A percentile compares a stretch with the other conserved stretches of the same genome.
phyloP scores from a whole-genome alignment of 2,888 invertebrate species.

The Mallateleia sp. region DNA sequence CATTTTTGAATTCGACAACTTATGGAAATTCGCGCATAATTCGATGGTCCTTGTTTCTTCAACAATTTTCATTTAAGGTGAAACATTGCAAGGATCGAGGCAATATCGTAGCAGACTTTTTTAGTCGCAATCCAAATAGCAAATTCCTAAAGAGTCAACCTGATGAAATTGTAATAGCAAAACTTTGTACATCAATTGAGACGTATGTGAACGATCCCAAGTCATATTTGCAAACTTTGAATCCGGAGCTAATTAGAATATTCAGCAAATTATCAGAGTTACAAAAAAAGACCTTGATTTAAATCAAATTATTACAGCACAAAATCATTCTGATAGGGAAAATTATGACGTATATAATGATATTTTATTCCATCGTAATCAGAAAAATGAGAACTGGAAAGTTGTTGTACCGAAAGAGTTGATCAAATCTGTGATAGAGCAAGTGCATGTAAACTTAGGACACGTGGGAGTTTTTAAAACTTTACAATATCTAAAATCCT shows the following conservation, averaged over 20 bases:
- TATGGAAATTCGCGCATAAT: neutral
- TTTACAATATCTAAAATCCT: neutral
- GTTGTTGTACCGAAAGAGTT: slow-evolving; percentile 19
- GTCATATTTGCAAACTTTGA: no score
- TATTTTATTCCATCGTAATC: no score
- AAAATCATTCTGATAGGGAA: no score
- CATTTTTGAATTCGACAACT: neutral
- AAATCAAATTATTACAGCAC: no score
- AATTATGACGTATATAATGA: no score
- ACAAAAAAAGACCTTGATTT: no score
- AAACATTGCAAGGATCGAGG: slow-evolving; percentile 13
- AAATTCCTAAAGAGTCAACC: neutral
- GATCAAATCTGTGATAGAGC: neutral
- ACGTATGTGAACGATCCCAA: no score
- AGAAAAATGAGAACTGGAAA: neutral
- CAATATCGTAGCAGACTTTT: slow-evolving; percentile 21
- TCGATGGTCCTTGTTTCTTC: slow-evolving; percentile 7
- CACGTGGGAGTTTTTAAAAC: slow-evolving; percentile 39
- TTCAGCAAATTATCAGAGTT: no score
- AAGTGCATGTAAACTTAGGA: slow-evolving; percentile 29
- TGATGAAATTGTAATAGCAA: no score
- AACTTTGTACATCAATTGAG: no score
- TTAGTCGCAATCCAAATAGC: slow-evolving; percentile 25
- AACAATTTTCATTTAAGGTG: slow-evolving; percentile 3
- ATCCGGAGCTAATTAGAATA: no score